These are phyloP conservation scores for Apodemia zela DNA, from an alignment of 2,888 invertebrate species.

Conservation along the genomic window DNA sequence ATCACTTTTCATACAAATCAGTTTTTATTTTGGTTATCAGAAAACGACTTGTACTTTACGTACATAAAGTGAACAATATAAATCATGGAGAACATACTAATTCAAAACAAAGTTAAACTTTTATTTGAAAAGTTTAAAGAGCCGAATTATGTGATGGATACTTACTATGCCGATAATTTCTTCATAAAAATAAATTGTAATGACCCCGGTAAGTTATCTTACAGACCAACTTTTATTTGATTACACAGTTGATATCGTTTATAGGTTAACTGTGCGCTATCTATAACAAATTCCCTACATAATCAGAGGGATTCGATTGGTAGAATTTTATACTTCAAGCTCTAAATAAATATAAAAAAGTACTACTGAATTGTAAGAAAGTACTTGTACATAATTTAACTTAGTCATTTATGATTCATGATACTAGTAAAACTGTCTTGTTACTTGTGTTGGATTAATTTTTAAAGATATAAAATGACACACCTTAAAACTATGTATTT, in stretches of 20 bases:
- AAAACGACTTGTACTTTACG: not conserved
- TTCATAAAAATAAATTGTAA: slow-evolving; percentile 80
- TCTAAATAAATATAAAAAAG: not conserved
- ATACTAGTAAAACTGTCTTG: too few relatives aligned
- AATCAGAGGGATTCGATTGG: not conserved
- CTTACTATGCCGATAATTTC: slow-evolving; percentile 83
- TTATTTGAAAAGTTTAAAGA: slow-evolving; percentile 80
- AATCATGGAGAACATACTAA: slow-evolving; percentile 35
- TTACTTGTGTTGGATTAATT: too few relatives aligned
- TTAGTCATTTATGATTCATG: too few relatives aligned
- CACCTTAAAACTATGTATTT: too few relatives aligned
- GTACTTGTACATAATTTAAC: too few relatives aligned
- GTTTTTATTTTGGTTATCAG: not conserved
- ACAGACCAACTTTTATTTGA: not conserved
- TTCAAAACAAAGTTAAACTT: slow-evolving; percentile 75
- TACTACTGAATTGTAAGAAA: not conserved
- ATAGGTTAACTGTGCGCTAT: slow-evolving; percentile 9
- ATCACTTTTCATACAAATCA: slow-evolving; percentile 11
- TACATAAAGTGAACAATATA: not conserved
- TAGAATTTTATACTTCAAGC: not conserved
- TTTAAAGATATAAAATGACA: too few relatives aligned
- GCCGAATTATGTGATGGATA: slow-evolving; percentile 81
- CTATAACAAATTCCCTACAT: not conserved
- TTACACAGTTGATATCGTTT: slow-evolving; percentile 15
- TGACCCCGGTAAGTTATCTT: slow-evolving; percentile 62